Evolutionary conservation across 2,888 invertebrate genomes (phyloP).

Genomic region (Drosophila eohydei): DNA sequence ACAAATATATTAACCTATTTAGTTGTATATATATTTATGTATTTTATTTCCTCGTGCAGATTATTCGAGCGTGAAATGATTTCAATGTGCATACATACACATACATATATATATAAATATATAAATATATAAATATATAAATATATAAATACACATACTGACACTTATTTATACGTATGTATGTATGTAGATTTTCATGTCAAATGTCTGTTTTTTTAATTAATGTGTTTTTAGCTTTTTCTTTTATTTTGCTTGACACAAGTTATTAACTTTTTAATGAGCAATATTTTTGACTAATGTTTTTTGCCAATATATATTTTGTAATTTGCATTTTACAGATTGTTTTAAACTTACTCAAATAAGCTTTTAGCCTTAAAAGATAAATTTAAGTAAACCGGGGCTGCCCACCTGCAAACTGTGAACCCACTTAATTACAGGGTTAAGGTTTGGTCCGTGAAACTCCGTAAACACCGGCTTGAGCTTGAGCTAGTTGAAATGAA

Average conservation of each 20-base stretch:
- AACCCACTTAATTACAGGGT: background rate
- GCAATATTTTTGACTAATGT: background rate
- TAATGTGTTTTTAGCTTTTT: slow-evolving; percentile 11
- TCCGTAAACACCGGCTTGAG: background rate
- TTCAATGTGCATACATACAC: slow-evolving; percentile 3
- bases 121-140: background rate
- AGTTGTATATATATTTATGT: background rate
- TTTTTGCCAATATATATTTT: slow-evolving; percentile 1
- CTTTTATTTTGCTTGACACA: slow-evolving; percentile 1
- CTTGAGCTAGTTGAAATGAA: background rate
- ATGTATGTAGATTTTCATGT: background rate
- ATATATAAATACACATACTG: no score
- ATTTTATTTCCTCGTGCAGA: background rate
- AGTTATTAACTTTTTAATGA: slow-evolving; percentile 21
- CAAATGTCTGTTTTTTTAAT: slow-evolving; percentile 19
- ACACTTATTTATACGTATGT: background rate
- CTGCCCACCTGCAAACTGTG: background rate
- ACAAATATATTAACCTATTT: background rate
- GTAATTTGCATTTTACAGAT: background rate
- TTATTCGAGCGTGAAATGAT: slow-evolving; percentile 31
- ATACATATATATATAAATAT: background rate
- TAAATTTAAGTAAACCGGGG: background rate
- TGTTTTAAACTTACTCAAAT: background rate
- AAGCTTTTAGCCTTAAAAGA: slow-evolving; percentile 1
- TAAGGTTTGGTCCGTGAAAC: background rate